Evolutionary conservation across 2,113 vertebrate species (phyloP).

Genomic region (Oncorhynchus gorbuscha): DNA sequence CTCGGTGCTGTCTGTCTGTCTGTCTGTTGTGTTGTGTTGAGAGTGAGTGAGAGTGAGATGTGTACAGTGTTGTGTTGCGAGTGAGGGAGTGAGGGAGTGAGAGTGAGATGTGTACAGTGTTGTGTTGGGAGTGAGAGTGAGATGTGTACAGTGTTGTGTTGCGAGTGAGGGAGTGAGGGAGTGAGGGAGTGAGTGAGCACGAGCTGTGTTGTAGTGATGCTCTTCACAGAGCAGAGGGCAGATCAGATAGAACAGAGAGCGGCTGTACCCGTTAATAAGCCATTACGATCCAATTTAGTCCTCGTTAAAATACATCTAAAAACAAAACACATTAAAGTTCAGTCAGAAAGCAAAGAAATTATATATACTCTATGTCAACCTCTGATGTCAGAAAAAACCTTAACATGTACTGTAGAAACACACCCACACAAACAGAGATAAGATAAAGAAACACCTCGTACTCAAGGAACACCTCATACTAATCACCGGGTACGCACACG

Average conservation of each 20-base stretch:
- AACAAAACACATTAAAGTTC: slow-evolving; percentile 49
- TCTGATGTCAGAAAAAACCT: slow-evolving; percentile 2
- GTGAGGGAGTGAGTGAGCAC: background rate
- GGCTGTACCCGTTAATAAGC: slow-evolving; percentile 43
- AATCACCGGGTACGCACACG: slow-evolving; percentile 14
- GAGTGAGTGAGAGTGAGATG: background rate
- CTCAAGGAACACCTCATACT: slow-evolving; percentile 3
- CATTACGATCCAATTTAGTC: slow-evolving; percentile 63
- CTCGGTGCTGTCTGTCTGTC: background rate
- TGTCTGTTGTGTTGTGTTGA: background rate
- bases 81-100: background rate
- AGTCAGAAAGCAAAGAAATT: slow-evolving; percentile 30
- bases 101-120: no score
- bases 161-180: background rate
- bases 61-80: background rate
- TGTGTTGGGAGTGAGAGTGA: background rate
- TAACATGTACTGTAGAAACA: background rate
- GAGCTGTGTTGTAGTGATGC: slow-evolving; percentile 10
- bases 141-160: background rate
- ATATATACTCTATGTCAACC: slow-evolving; percentile 7
- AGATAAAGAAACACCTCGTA: background rate
- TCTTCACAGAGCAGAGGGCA: slow-evolving; percentile 25
- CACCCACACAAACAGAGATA: background rate
- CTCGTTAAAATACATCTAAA: slow-evolving; percentile 62
- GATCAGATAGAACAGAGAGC: slow-evolving; percentile 29